Base-by-base conservation (phyloP, 1,140 invertebrate genomes). In the Eurosta solidaginis region DNA sequence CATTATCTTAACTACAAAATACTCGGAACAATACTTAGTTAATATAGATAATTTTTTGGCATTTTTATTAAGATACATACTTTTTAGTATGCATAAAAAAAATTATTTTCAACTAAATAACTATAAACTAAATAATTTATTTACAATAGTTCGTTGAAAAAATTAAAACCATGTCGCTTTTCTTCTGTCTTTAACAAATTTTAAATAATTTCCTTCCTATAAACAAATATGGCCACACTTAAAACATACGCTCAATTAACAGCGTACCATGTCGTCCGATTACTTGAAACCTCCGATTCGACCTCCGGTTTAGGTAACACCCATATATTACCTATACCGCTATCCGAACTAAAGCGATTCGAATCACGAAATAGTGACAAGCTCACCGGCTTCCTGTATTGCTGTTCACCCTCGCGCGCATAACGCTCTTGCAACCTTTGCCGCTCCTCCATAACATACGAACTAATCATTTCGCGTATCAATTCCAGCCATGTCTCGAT, bases 321-420 rank as follows among this genome's bases (percentile, higher is more conserved):
- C 85, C 85, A 86, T 7, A 87, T 86, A 42, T 86, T 86, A 0
- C 85, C 85, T 27, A 87, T 86, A 25, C 85, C 85, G 52, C 85
- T 87, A 68, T 87, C 85, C 25, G 85, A 81, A 20, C 85, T 87
- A n/a, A 86, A 87, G 44, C 85, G 85, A 82, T 86, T 87, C 36
- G 85, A 87, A 77, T 86, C 84, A 14, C 85, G 84, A 45, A 83
- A 86, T 0, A 87, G 79, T 29, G 85, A 82, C 1, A 87, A 81
- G 33, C 85, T 87, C 6, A 85, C 84, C 0, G 83, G 81, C 77
- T 83, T 86, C 1, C 84, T 81, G 74, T 86, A 84, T 73, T 85
- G 29, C 74, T 86, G 85, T 80, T 87, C 85, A 10, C 83, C 81
- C 40, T 85, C 85, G 0, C 81, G 80, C 1, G 63, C 79, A 47